Evolutionary conservation across 2,888 invertebrate genomes (phyloP).

Genomic region (Lamproptera curius): DNA sequence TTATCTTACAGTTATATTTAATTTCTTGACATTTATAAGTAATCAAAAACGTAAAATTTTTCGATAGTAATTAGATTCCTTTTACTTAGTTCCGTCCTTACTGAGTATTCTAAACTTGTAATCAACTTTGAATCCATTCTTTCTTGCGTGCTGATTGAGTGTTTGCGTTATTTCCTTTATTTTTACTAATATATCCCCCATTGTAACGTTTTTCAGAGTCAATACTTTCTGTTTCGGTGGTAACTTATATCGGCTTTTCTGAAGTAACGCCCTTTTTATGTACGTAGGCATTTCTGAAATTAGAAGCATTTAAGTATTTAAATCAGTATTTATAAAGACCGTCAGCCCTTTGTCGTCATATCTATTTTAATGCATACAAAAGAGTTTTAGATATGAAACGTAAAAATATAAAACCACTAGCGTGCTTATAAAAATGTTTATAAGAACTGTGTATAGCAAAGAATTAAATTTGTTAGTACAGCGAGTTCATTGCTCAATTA

Average conservation of each 20-base stretch:
- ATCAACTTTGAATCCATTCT: conserved; percentile 60
- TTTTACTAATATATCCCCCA: conserved; percentile 46
- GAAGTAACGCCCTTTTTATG: conserved; percentile 39
- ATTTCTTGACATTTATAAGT: no score
- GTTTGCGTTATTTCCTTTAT: conserved; percentile 50
- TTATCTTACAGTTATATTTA: no score
- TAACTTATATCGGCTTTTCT: conserved; percentile 35
- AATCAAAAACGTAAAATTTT: no score
- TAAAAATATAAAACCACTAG: no score
- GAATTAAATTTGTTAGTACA: no score
- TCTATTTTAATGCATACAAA: no score
- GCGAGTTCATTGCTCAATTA: no score
- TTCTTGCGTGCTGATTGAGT: conserved; percentile 46
- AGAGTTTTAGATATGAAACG: no score
- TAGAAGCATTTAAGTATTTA: neutral
- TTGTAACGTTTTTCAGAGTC: conserved; percentile 42
- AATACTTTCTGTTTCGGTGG: conserved; percentile 34
- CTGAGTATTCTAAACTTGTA: conserved; percentile 48
- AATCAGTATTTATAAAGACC: neutral
- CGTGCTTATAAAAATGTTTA: no score
- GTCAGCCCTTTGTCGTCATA: no score
- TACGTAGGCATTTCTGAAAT: conserved; percentile 46
- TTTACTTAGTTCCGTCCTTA: conserved; percentile 5
- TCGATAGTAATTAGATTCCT: no score
- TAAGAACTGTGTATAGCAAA: no score